Evolutionary conservation across 2,888 invertebrate species (phyloP).

Genomic region (Theristus sp.): DNA sequence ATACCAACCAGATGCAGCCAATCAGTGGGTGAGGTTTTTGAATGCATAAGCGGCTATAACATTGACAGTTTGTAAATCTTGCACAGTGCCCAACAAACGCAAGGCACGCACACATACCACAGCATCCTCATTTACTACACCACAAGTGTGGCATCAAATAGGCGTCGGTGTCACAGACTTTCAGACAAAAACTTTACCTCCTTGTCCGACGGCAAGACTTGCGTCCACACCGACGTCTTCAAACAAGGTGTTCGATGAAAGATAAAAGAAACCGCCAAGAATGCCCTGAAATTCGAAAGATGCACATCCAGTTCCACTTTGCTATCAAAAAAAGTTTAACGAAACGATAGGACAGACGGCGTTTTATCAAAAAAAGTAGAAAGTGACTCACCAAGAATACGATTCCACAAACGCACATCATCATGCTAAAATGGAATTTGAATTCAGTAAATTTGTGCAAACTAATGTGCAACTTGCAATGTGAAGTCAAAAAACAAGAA

Average conservation of each 20-base stretch:
- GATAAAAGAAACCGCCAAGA: background rate
- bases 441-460: background rate
- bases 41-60: background rate
- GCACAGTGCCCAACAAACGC: no score
- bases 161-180: no score
- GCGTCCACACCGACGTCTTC: background rate
- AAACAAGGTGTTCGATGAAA: background rate
- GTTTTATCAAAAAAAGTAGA: no score
- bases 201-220: background rate
- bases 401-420: background rate
- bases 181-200: no score
- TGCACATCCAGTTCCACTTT: no score
- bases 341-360: no score
- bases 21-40: no score
- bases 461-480: background rate
- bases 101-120: no score
- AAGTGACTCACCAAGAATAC: background rate
- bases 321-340: background rate
- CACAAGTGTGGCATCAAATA: no score
- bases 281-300: background rate
- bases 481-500: background rate
- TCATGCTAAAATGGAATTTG: constrained; percentile 11
- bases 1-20: no score
- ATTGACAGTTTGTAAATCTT: no score
- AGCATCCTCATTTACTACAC: no score